Evolutionary conservation across 2,888 invertebrate species (phyloP).

Genomic region (Drosophila anomelani): DNA sequence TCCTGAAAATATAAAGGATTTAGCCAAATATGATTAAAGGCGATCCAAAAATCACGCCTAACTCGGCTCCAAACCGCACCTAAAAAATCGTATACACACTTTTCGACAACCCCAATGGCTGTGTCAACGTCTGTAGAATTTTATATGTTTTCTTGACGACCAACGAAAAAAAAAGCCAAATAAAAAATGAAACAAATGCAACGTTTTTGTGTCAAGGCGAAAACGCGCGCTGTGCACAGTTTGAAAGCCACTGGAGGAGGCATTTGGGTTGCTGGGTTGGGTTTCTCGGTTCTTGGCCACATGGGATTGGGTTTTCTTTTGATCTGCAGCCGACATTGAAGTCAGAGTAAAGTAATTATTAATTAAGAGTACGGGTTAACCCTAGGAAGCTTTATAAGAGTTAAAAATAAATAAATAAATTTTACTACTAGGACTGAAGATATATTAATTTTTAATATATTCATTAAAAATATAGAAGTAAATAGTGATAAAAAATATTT

Average conservation of each 20-base stretch:
- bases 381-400: background rate
- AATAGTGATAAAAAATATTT: background rate
- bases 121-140: constrained; percentile 56
- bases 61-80: constrained; percentile 21
- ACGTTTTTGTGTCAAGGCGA: constrained; percentile 67
- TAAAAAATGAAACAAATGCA: constrained; percentile 46
- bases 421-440: background rate
- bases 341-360: constrained; percentile 39
- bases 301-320: constrained; percentile 55
- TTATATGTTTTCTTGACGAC: constrained; percentile 59
- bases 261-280: constrained; percentile 39
- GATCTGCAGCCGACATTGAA: constrained; percentile 63
- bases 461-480: background rate
- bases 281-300: constrained; percentile 19
- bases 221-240: constrained; percentile 73
- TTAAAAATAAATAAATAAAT: background rate
- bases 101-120: constrained; percentile 44
- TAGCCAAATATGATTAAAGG: background rate
- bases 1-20: constrained; percentile 74
- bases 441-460: background rate
- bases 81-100: constrained; percentile 39
- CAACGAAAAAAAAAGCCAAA: constrained; percentile 37
- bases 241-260: constrained; percentile 64
- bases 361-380: constrained; percentile 45
- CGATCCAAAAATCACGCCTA: constrained; percentile 14